Conservation (phyloP, 2,888 invertebrate genomes). For the Ormyrus pomaceus region DNA sequence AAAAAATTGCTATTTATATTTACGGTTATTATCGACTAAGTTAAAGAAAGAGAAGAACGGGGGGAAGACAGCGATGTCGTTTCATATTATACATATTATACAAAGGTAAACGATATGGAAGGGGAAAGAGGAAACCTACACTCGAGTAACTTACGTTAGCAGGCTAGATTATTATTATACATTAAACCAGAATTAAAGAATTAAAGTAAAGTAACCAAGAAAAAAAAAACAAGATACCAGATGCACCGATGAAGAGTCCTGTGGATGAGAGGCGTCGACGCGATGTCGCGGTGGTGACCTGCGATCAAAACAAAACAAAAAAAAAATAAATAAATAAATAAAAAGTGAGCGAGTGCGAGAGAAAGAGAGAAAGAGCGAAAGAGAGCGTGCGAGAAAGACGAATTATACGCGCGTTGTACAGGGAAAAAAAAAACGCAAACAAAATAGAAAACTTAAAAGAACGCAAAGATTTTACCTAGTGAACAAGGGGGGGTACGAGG, state of each 20-base stretch:
- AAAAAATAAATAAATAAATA: constrained; percentile 9
- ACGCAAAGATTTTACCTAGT: constrained; percentile 20
- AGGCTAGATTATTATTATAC: constrained; percentile 66
- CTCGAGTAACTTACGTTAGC: constrained; percentile 67
- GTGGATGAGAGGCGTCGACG: constrained; percentile 17
- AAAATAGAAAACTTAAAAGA: background rate
- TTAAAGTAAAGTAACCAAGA: constrained; percentile 25
- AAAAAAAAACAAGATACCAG: too few relatives aligned
- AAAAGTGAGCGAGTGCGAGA: constrained; percentile 6
- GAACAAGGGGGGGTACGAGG: background rate
- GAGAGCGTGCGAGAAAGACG: constrained; percentile 22
- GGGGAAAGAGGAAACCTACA: constrained; percentile 29
- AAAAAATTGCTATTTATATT: constrained; percentile 55
- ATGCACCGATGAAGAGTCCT: constrained; percentile 40
- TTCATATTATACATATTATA: constrained; percentile 61
- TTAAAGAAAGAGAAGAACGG: constrained; percentile 48
- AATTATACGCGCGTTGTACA: constrained; percentile 51
- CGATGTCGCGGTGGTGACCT: constrained; percentile 14
- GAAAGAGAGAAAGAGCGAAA: constrained; percentile 15
- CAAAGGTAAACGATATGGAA: constrained; percentile 58
- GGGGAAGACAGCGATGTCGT: constrained; percentile 56
- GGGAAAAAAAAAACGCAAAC: constrained; percentile 23
- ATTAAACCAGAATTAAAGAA: constrained; percentile 43
- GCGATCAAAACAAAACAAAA: constrained; percentile 29
- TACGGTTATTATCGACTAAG: constrained; percentile 61